These are phyloP conservation scores for Zaprionus tsacasi DNA, from an alignment of 1,140 invertebrate genomes.

Conservation along the genomic window DNA sequence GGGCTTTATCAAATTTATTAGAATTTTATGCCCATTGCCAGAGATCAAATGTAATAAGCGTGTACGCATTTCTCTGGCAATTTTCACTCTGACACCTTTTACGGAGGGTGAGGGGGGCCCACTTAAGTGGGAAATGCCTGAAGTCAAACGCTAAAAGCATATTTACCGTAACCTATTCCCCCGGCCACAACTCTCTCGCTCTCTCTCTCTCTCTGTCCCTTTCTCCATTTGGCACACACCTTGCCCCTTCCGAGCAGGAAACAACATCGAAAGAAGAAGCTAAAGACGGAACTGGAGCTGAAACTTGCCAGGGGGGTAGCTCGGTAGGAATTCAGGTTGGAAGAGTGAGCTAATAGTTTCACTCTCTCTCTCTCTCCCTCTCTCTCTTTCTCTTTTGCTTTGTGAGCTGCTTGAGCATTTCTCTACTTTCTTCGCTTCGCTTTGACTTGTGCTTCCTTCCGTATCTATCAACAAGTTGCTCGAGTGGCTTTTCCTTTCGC, in stretches of 20 bases:
- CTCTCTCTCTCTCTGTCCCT: neutral
- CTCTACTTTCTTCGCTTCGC: slow-evolving; percentile 51
- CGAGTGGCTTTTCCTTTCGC: slow-evolving; percentile 58
- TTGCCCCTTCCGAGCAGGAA: slow-evolving; percentile 23
- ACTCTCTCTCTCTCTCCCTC: neutral
- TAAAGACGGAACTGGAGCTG: slow-evolving; percentile 19
- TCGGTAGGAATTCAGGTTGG: neutral
- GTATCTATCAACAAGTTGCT: slow-evolving; percentile 74
- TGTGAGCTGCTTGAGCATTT: slow-evolving; percentile 38
- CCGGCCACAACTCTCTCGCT: neutral
- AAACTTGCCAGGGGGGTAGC: slow-evolving; percentile 14
- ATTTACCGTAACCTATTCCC: slow-evolving; percentile 48
- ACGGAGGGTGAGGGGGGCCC: slow-evolving; percentile 53
- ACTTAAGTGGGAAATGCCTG: slow-evolving; percentile 79
- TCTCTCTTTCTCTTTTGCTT: slow-evolving; percentile 13
- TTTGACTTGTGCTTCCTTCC: slow-evolving; percentile 78
- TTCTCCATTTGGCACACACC: neutral
- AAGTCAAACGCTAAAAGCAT: slow-evolving; percentile 76
- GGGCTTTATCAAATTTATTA: slow-evolving; percentile 76
- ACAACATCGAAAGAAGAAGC: slow-evolving; percentile 44
- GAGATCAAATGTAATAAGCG: slow-evolving; percentile 78
- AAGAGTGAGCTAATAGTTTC: slow-evolving; percentile 65
- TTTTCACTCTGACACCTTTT: slow-evolving; percentile 72
- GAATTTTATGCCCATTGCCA: slow-evolving; percentile 69
- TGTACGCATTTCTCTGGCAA: slow-evolving; percentile 62